These are phyloP conservation scores for Vireo griseus DNA, from an alignment of 2,797 vertebrate genomes.

Conservation along the genomic window DNA sequence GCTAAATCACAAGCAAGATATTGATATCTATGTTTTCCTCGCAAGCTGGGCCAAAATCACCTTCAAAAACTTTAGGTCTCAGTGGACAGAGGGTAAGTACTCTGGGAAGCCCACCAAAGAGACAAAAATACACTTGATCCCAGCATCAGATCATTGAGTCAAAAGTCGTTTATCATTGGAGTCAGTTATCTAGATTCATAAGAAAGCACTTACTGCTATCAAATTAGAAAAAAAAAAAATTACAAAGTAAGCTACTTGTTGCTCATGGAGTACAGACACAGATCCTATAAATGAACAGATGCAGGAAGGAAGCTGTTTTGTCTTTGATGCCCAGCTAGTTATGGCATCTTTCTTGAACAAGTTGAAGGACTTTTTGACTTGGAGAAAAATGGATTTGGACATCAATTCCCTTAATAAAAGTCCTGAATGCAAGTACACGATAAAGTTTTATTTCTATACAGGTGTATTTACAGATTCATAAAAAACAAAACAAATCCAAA, in stretches of 20 bases:
- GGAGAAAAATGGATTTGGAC: background rate
- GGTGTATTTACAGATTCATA: background rate
- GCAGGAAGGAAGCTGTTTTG: background rate
- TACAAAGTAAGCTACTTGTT: background rate
- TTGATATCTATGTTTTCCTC: background rate
- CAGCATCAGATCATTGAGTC: background rate
- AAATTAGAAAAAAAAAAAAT: background rate
- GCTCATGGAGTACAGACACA: rapidly evolving
- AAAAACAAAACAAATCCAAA: background rate
- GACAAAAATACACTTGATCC: background rate
- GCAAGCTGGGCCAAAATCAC: background rate
- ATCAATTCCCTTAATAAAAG: background rate
- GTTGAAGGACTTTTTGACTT: background rate
- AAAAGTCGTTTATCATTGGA: background rate
- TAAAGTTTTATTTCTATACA: background rate
- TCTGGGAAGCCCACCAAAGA: background rate
- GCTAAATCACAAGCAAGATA: background rate
- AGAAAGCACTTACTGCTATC: background rate
- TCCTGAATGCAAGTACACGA: background rate
- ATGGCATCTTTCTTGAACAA: background rate
- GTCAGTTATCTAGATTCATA: background rate
- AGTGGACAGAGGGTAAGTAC: background rate
- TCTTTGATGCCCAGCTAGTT: background rate
- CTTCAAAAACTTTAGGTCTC: background rate
- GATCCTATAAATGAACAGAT: background rate